Evolutionary conservation across 2,113 vertebrate genomes (phyloP), one percentile per base, ranked within the genome.

Genomic region (Daubentonia madagascariensis): DNA sequence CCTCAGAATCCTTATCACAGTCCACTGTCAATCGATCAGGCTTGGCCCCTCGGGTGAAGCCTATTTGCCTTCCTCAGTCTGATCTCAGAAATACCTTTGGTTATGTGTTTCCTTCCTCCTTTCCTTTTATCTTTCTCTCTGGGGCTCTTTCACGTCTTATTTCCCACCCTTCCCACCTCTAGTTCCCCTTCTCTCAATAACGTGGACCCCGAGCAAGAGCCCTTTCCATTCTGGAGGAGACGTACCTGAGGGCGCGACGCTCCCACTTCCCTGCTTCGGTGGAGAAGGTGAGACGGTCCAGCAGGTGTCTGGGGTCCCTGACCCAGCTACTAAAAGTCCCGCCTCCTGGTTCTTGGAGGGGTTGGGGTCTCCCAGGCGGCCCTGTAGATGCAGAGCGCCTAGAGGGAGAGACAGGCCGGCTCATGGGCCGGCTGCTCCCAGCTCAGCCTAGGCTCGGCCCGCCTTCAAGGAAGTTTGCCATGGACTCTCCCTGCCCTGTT

Each of bases 181-280:
- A 17, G 65, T 40, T 23, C 48, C 80, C 61, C 73, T 59, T 95
- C 43, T 65, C 3, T 89, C 35, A 45, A 2, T 72, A 30, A 63
- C 0, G 43, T 28, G 20, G 67, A 65, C n/a, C 67, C 8, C 8
- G 54, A 84, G 23, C 11, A 35, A 13, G 1, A 67, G 48, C 61
- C 57, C n/a, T 78, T 89, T 65, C 73, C 50, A 1, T 40, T 30
- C 30, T 22, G 61, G 32, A 48, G 20, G 78, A 78, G 35, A 96
- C 95, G 0, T 96, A 98, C 98, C 98, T 95, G 96, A 85, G 57
- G 86, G 84, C 37, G 80, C 78, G 11, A 16, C 8, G 50, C 76
- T 95, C 61, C 43, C 2, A 3, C 67, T 86, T 84, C 20, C 12
- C 75, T 48, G 68, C 52, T 91, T 67, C 25, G 0, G 17, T 48